A percentile compares a stretch with the other conserved stretches of the same genome.
Evolutionary conservation across 2,113 vertebrate genomes (phyloP).

Genomic region (Thryonomys swinderianus): DNA sequence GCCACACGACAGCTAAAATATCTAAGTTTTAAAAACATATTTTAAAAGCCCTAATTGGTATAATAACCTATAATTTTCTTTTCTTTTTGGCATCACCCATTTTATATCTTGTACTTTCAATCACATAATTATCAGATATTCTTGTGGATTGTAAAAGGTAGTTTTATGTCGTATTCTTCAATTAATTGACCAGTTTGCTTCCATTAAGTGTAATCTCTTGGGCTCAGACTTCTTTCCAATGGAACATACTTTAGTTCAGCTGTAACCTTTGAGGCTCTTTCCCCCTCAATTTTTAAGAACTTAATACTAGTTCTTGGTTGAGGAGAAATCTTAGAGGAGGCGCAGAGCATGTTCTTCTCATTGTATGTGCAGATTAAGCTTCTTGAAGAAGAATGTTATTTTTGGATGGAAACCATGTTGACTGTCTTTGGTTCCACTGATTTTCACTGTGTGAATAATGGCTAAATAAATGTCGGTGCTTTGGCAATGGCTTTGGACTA

Average conservation of each 20-base stretch:
- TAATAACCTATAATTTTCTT: constrained; percentile 78
- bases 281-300: neutral
- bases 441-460: constrained; percentile 52
- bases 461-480: constrained; percentile 12
- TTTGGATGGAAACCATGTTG: constrained; percentile 10
- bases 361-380: neutral
- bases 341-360: constrained; percentile 18
- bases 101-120: constrained; percentile 76
- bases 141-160: constrained; percentile 69
- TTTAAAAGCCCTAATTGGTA: constrained; percentile 72
- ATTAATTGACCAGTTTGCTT: constrained; percentile 78
- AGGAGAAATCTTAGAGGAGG: constrained; percentile 1
- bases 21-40: constrained; percentile 70
- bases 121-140: constrained; percentile 79
- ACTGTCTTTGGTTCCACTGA: constrained; percentile 39
- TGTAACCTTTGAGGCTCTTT: neutral
- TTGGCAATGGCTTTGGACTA: constrained; percentile 43
- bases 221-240: constrained; percentile 46
- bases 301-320: constrained; percentile 10
- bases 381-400: constrained; percentile 36
- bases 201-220: constrained; percentile 69
- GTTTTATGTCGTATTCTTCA: constrained; percentile 76
- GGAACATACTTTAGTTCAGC: constrained; percentile 43
- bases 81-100: constrained; percentile 75
- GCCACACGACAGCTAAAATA: constrained; percentile 62